These are phyloP conservation scores for Sturnus vulgaris DNA, from an alignment of 2,113 vertebrate species.

Conservation along the genomic window DNA sequence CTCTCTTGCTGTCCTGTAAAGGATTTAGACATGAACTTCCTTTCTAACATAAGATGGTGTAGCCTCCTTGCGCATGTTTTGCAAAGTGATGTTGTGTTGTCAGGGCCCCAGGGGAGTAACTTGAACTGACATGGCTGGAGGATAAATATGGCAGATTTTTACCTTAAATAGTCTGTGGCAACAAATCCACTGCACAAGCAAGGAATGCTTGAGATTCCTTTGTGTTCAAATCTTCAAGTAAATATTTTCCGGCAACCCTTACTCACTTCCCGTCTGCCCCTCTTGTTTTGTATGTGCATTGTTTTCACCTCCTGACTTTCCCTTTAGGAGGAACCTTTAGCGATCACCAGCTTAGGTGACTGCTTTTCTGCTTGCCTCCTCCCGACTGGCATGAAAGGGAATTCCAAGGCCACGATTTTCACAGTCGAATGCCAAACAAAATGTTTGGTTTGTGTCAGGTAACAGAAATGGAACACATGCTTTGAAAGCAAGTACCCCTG, in stretches of 20 bases:
- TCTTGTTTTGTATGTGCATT: neutral
- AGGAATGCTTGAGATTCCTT: neutral
- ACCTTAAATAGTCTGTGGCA: neutral
- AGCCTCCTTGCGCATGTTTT: neutral
- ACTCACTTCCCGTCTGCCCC: conserved; percentile 8
- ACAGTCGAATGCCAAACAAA: neutral
- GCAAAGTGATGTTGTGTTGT: neutral
- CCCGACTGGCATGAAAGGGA: neutral
- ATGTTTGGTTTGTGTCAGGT: neutral
- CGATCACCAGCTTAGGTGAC: neutral
- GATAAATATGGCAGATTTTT: neutral
- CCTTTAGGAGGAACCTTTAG: neutral
- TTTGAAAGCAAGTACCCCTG: neutral
- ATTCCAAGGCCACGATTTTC: neutral
- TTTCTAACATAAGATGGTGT: neutral
- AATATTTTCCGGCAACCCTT: neutral
- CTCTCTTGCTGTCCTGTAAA: neutral
- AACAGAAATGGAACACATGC: neutral
- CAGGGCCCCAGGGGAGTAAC: neutral
- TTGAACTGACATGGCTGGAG: neutral
- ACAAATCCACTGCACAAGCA: neutral
- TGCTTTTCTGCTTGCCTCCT: neutral
- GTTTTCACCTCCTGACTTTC: neutral
- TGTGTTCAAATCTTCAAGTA: neutral
- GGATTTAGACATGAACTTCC: neutral